Evolutionary conservation across 2,797 vertebrate species (phyloP), one percentile per base, ranked within the genome.

Genomic region (Peromyscus melanophrys): DNA sequence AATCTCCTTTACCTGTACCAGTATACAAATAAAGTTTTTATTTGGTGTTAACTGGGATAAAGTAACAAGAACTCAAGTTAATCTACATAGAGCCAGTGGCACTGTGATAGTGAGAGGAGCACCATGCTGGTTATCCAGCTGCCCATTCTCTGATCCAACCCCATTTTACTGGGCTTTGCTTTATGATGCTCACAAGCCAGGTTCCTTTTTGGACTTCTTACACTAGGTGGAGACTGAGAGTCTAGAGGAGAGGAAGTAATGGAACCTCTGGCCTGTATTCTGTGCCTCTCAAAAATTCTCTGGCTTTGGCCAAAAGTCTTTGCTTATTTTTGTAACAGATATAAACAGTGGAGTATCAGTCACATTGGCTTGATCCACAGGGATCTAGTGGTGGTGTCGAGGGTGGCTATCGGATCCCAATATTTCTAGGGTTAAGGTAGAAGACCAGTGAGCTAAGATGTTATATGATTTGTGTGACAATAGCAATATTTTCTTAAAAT

Each of bases 211-310:
- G n/a, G 49, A 46, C 63, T n/a, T 46, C 34, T 14, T n/a, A 93
- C 97, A 75, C 89, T 95, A 97, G 95, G 95, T 95, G 92, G 93
- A 96, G 95, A 93, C 93, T 69, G 59, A 85, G 89, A 93, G 76
- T 90, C 55, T 95, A 43, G 25, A 95, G 90, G 63, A 96, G 43
- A 77, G 89, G 57, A 61, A 86, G 19, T 6, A 73, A 52, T n/a
- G 34, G 17, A 29, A 89, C 37, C 67, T 89, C 67, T 7, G 0
- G 12, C 63, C 23, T 93, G 55, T 71, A n/a, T 78, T 91, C 31
- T 91, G 67, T 83, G 57, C 8, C 57, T 86, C 37, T 87, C 12
- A 63, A 40, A 92, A 55, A 11, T 61, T 75, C 49, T 40, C 85
- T 95, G 12, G 25, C 94, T 96, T 96, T 90, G 83, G 76, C 82